phyloP scores from a whole-genome alignment of 1,140 invertebrate genomes.

The Aphaenogaster floridana region DNA sequence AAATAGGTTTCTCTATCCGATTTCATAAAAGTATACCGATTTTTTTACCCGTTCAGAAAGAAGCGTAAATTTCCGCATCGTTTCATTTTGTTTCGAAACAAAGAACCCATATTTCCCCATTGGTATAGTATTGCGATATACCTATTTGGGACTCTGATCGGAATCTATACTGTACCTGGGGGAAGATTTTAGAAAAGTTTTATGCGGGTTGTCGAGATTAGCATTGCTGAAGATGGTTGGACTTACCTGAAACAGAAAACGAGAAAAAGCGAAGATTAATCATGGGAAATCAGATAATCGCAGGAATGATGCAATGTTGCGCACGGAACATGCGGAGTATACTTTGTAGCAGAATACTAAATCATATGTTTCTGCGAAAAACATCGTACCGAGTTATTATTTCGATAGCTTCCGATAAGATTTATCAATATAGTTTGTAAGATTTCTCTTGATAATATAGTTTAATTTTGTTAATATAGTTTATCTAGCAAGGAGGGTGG shows the following conservation, averaged over 20 bases:
- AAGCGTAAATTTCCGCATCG: not conserved
- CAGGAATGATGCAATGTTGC: slow-evolving; percentile 2
- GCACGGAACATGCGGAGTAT: not conserved
- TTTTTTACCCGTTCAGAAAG: not conserved
- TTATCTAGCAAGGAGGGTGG: too few species aligned
- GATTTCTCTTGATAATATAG: not conserved
- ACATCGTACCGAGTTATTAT: not conserved
- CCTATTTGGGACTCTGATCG: not conserved
- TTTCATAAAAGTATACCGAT: not conserved
- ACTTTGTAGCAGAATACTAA: not conserved
- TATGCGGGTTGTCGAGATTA: not conserved
- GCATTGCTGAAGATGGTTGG: not conserved
- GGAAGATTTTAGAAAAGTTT: not conserved
- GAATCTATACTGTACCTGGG: not conserved
- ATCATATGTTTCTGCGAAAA: not conserved
- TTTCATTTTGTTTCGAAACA: not conserved
- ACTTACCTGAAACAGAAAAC: slow-evolving; percentile 79
- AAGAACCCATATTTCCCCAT: not conserved
- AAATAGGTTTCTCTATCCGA: not conserved
- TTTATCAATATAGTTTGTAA: not conserved
- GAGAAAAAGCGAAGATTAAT: slow-evolving; percentile 40
- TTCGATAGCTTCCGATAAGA: not conserved
- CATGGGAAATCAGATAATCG: slow-evolving; percentile 47
- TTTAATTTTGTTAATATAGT: not conserved
- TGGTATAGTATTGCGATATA: too few species aligned